phyloP scores from a whole-genome alignment of 2,113 vertebrate species.

The Polypterus bichir region DNA sequence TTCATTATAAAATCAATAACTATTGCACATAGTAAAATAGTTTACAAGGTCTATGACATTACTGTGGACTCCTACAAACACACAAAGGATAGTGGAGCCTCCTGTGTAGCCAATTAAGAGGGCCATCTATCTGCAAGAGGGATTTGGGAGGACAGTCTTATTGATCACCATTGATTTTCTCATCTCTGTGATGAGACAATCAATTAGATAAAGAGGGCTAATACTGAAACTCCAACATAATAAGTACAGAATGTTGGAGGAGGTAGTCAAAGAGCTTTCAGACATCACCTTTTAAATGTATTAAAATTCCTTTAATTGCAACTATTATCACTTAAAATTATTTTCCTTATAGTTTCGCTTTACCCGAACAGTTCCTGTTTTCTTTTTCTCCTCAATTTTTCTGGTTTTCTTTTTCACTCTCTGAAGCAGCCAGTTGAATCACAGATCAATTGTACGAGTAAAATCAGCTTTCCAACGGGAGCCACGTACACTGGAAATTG shows the following conservation, averaged over 20 bases:
- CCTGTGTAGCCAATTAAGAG: conserved; percentile 62
- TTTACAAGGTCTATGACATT: conserved; percentile 63
- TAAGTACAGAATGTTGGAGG: conserved; percentile 59
- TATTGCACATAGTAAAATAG: conserved; percentile 53
- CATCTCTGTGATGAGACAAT: conserved; percentile 69
- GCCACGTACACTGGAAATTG: too few species aligned
- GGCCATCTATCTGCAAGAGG: conserved; percentile 41
- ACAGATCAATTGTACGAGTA: too few species aligned
- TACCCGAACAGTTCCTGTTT: too few species aligned
- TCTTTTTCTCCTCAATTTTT: too few species aligned
- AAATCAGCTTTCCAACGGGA: too few species aligned
- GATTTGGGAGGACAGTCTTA: conserved; percentile 59
- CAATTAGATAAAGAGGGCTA: conserved; percentile 72
- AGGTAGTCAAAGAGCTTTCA: conserved; percentile 13
- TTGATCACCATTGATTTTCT: conserved; percentile 67
- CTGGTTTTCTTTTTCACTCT: too few species aligned
- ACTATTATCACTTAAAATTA: too few species aligned
- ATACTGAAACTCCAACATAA: conserved; percentile 76
- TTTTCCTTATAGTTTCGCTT: too few species aligned
- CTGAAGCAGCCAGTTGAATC: too few species aligned
- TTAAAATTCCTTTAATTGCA: too few species aligned
- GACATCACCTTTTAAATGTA: too few species aligned
- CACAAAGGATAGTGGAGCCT: conserved; percentile 53
- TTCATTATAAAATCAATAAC: conserved; percentile 80
- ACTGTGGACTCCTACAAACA: conserved; percentile 56